These are phyloP conservation scores for Gambusia affinis DNA, from an alignment of 2,113 vertebrate species.

Conservation along the genomic window DNA sequence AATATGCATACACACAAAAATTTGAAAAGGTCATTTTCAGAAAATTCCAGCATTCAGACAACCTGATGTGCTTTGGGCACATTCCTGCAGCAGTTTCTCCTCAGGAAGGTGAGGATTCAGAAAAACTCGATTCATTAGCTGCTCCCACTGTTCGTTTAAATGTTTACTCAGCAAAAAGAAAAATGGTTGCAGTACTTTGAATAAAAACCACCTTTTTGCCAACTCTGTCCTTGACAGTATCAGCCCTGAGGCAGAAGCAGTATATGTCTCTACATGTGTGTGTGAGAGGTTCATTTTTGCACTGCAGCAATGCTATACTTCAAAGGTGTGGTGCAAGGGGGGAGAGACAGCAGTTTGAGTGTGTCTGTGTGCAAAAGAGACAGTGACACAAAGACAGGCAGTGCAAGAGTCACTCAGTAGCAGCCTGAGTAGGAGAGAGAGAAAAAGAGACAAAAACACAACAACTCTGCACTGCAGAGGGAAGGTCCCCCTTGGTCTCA, in stretches of 20 bases:
- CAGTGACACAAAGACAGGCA: constrained; percentile 6
- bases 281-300: constrained; percentile 44
- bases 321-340: constrained; percentile 21
- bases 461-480: constrained; percentile 5
- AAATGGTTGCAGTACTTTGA: constrained; percentile 13
- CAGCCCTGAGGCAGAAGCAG: constrained; percentile 30
- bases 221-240: constrained; percentile 24
- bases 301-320: constrained; percentile 40
- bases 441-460: constrained; percentile 17
- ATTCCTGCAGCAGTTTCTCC: neutral
- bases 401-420: constrained; percentile 14
- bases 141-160: neutral
- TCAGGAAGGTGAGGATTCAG: neutral
- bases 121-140: neutral
- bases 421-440: constrained; percentile 10
- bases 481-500: constrained; percentile 10
- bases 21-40: neutral
- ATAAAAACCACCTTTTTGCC: constrained; percentile 11
- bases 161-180: constrained; percentile 7
- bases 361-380: constrained; percentile 19
- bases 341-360: constrained; percentile 29
- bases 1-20: neutral
- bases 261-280: too few species aligned
- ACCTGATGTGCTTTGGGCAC: neutral
- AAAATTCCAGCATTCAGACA: neutral